These are phyloP conservation scores for Sarcophaga variegata DNA, from an alignment of 2,888 invertebrate genomes.

Conservation along the genomic window DNA sequence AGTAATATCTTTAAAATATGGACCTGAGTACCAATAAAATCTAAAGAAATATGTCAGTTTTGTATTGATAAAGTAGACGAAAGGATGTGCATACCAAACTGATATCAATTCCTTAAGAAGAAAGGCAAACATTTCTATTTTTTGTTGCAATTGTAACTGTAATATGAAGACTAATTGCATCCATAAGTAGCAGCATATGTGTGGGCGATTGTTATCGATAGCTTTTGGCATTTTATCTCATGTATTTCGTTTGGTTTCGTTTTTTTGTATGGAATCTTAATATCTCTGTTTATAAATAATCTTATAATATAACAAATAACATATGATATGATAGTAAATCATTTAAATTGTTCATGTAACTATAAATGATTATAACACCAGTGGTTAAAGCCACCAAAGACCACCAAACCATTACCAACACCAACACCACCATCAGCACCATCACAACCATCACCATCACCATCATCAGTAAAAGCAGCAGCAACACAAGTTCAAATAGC, in stretches of 20 bases:
- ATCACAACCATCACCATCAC: no score
- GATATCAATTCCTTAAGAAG: no score
- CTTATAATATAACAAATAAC: constrained; percentile 42
- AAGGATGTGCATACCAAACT: no score
- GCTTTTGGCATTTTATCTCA: constrained; percentile 23
- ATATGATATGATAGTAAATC: constrained; percentile 63
- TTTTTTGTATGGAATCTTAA: not conserved
- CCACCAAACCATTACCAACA: not conserved
- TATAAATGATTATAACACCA: constrained; percentile 61
- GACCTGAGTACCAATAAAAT: no score
- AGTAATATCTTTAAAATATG: no score
- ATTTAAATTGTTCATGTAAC: constrained; percentile 62
- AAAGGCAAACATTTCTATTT: no score
- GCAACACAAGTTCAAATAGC: constrained; percentile 1
- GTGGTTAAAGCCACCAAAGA: not conserved
- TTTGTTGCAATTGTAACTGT: no score
- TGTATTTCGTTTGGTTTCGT: not conserved
- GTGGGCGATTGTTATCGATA: constrained; percentile 56
- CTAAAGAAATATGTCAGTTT: no score
- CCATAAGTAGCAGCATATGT: constrained; percentile 8
- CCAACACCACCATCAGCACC: not conserved
- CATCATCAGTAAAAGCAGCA: not conserved
- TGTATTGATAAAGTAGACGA: no score
- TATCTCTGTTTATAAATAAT: constrained; percentile 37
- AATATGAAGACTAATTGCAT: no score